Percentiles rank a stretch among this genome's conserved stretches.
These are phyloP conservation scores for Sialis lutaria DNA, from an alignment of 2,888 invertebrate genomes.

Conservation along the genomic window DNA sequence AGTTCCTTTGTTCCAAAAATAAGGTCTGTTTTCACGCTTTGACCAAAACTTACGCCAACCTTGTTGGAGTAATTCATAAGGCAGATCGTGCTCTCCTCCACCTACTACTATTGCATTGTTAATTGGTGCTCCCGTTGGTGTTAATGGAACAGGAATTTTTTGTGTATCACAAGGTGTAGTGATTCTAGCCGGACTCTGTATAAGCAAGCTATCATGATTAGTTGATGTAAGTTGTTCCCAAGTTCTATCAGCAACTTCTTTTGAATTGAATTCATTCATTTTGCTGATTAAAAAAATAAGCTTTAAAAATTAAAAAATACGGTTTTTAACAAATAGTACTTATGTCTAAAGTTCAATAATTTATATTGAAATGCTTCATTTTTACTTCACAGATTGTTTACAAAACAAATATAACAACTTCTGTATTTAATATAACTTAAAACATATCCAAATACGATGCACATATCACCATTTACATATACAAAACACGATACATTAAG, in stretches of 20 bases:
- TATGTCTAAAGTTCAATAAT: background rate
- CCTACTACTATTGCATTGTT: conserved; percentile 27
- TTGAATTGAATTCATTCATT: conserved; percentile 3
- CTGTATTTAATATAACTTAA: no score
- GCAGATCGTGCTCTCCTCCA: conserved; percentile 29
- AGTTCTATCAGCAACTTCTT: conserved; percentile 2
- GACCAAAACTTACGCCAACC: conserved; percentile 98
- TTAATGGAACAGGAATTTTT: conserved; percentile 26
- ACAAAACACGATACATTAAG: no score
- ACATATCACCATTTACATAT: no score
- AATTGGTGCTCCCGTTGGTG: conserved; percentile 36
- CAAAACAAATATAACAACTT: no score
- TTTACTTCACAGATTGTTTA: no score
- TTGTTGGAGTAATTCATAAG: conserved; percentile 56
- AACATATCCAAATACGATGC: no score
- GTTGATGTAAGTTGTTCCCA: conserved; percentile 4
- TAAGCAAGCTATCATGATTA: background rate
- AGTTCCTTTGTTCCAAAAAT: conserved; percentile 91
- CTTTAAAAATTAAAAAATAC: background rate
- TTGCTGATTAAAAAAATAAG: background rate
- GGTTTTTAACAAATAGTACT: background rate
- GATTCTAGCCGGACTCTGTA: conserved; percentile 3
- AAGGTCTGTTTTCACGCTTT: conserved; percentile 82
- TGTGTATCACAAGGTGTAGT: conserved; percentile 1
- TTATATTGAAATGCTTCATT: no score